phyloP scores from a whole-genome alignment of 2,113 vertebrate species.

The Psettodes erumei region DNA sequence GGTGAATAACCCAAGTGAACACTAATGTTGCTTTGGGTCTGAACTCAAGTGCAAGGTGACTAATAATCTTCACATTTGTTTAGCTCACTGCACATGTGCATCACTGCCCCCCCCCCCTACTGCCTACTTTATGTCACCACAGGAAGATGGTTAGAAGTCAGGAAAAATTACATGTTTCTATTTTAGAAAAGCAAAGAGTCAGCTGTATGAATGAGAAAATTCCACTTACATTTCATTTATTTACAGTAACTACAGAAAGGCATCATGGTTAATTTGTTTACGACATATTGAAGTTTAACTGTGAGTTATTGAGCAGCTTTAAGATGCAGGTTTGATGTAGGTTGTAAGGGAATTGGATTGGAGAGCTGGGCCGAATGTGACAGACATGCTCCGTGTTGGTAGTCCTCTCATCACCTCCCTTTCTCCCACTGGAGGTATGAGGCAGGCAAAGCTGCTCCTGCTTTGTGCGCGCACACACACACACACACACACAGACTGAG shows the following conservation, averaged over 20 bases:
- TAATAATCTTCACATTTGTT: too few species aligned
- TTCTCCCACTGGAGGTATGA: slow-evolving; percentile 15
- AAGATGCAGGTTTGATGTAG: background rate
- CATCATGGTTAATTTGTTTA: slow-evolving; percentile 4
- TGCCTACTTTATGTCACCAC: too few species aligned
- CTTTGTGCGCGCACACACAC: background rate
- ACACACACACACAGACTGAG: slow-evolving; percentile 16
- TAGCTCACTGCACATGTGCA: too few species aligned
- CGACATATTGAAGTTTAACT: background rate
- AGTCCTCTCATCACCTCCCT: slow-evolving; percentile 20
- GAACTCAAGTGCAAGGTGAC: too few species aligned
- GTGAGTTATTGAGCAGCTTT: background rate
- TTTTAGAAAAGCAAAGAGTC: background rate
- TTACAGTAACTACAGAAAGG: slow-evolving; percentile 3
- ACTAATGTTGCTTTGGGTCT: too few species aligned
- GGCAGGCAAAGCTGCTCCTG: background rate
- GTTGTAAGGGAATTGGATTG: slow-evolving; percentile 14
- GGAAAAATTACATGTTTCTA: background rate
- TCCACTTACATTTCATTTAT: background rate
- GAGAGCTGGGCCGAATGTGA: slow-evolving; percentile 21
- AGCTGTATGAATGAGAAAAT: background rate
- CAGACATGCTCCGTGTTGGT: slow-evolving; percentile 29
- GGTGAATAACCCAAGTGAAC: too few species aligned
- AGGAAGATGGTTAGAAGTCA: background rate
- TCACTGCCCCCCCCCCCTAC: too few species aligned